Conservation (phyloP, 2,113 vertebrate genomes). For the Dicrurus megarhynchus region DNA sequence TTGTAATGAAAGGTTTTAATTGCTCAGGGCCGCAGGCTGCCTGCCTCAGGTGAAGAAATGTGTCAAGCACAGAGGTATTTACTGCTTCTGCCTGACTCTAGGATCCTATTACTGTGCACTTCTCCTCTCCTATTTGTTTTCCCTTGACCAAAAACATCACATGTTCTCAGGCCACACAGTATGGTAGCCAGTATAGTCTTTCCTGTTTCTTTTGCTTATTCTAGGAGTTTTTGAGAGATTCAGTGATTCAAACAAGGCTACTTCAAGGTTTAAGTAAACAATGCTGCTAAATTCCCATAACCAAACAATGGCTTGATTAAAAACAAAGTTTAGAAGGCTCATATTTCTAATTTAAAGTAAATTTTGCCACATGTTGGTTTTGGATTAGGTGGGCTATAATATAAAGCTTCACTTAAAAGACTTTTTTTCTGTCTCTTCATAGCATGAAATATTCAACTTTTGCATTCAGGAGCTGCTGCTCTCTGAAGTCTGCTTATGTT, state of each 20-base stretch:
- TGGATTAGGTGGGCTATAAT: neutral
- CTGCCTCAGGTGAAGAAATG: neutral
- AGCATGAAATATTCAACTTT: neutral
- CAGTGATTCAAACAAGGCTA: neutral
- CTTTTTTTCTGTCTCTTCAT: neutral
- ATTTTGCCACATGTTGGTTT: neutral
- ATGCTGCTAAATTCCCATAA: neutral
- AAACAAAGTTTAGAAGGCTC: neutral
- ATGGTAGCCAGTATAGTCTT: neutral
- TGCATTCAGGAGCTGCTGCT: neutral
- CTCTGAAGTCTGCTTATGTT: neutral
- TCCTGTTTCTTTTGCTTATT: neutral
- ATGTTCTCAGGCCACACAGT: neutral
- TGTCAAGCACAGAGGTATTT: neutral
- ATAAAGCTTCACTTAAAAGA: neutral
- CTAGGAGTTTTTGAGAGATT: neutral
- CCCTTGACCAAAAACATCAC: neutral
- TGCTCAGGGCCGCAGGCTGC: neutral
- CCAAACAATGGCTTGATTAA: neutral
- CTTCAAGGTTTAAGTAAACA: neutral
- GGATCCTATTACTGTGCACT: neutral
- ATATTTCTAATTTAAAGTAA: neutral
- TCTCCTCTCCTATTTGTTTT: neutral
- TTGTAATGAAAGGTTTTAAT: neutral
- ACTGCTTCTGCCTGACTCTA: neutral